Evolutionary conservation across 1,140 invertebrate species (phyloP).

Genomic region (Heliconius congener): DNA sequence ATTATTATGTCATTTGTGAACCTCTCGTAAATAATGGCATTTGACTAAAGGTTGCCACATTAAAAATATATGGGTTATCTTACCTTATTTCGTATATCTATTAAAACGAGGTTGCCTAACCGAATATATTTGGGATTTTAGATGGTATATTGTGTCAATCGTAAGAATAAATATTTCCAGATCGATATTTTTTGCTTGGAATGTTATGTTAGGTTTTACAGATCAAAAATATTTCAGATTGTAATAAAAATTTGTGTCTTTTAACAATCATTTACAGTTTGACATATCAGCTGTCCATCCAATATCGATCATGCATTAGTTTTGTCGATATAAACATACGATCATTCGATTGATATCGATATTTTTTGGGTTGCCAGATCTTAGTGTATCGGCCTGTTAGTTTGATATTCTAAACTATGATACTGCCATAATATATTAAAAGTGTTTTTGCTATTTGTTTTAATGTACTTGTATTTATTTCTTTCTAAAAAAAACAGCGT

Average conservation of each 20-base stretch:
- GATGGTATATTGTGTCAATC: neutral
- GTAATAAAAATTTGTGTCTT: neutral
- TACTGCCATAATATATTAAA: neutral
- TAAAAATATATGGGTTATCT: neutral
- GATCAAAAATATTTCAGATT: neutral
- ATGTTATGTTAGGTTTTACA: neutral
- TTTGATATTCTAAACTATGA: neutral
- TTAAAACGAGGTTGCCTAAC: conserved; percentile 4
- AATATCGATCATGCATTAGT: conserved; percentile 10
- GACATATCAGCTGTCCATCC: neutral
- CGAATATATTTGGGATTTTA: neutral
- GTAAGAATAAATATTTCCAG: neutral
- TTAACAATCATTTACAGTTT: neutral
- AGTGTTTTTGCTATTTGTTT: neutral
- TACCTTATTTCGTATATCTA: no score
- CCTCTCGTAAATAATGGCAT: neutral
- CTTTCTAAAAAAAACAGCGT: neutral
- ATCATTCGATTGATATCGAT: conserved; percentile 4
- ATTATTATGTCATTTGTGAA: neutral
- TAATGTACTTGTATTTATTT: neutral
- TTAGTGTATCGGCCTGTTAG: neutral
- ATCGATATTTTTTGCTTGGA: neutral
- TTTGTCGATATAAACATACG: conserved; percentile 9
- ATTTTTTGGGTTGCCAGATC: conserved; percentile 11
- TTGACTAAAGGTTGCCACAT: neutral